Conservation (phyloP, 2,797 vertebrate species). For the Cynopterus sphinx region DNA sequence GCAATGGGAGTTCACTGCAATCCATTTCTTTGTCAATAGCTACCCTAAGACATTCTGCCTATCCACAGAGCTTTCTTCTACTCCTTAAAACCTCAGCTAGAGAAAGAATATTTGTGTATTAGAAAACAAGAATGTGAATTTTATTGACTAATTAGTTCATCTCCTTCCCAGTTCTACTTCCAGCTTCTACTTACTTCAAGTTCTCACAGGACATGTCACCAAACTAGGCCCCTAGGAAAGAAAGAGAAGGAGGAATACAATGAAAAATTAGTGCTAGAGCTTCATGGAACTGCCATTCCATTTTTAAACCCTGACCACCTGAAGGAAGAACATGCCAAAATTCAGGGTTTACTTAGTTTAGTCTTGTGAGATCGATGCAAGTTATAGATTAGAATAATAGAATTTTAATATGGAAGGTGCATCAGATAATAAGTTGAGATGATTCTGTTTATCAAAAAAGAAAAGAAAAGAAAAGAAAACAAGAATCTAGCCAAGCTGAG, state of each 20-base stretch:
- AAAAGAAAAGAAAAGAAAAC: neutral
- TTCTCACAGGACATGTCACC: neutral
- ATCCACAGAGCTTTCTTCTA: neutral
- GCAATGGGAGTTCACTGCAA: neutral
- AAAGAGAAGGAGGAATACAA: neutral
- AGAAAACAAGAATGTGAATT: constrained; percentile 22
- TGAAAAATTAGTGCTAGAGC: neutral
- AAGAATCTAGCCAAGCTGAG: neutral
- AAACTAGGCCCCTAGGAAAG: neutral
- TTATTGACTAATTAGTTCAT: neutral
- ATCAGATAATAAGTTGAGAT: neutral
- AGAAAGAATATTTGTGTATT: neutral
- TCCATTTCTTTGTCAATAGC: neutral
- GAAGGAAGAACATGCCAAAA: neutral
- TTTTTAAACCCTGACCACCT: neutral
- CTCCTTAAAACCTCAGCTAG: neutral
- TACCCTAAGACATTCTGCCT: neutral
- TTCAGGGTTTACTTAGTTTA: neutral
- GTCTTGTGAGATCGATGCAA: neutral
- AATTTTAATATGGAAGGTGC: neutral
- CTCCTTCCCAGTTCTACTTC: neutral
- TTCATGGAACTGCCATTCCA: neutral
- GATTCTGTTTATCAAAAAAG: neutral
- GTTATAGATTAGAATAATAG: neutral
- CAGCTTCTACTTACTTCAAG: neutral